Conservation (phyloP, 2,797 vertebrate species). For the Myotis findleyi region DNA sequence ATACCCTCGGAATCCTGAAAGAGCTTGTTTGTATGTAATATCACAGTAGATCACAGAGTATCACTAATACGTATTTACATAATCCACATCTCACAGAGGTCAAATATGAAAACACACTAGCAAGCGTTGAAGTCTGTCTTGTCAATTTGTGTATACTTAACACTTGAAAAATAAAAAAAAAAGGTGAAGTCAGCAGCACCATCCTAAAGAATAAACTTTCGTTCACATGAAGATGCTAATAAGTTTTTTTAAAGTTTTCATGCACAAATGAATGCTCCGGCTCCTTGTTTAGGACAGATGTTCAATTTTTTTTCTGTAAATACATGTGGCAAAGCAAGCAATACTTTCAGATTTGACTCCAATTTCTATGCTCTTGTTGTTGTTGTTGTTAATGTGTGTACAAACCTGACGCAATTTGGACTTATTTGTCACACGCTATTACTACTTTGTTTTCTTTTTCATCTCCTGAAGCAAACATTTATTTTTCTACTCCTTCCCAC, state of each 20-base stretch:
- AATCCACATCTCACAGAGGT: constrained; percentile 49
- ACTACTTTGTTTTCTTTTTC: constrained; percentile 56
- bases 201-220: not conserved
- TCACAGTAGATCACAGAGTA: not conserved
- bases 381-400: not conserved
- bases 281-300: not conserved
- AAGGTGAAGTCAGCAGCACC: not conserved
- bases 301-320: constrained; percentile 44
- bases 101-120: not conserved
- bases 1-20: constrained; percentile 20
- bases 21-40: not conserved
- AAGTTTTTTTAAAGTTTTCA: not conserved
- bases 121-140: constrained; percentile 30
- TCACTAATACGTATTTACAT: constrained; percentile 40
- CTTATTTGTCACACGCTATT: constrained; percentile 49
- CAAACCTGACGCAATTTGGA: not conserved
- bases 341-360: constrained; percentile 10
- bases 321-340: not conserved
- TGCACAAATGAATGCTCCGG: not conserved
- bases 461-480: constrained; percentile 82
- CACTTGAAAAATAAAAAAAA: not conserved
- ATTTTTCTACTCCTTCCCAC: constrained; percentile 85
- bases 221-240: not conserved
- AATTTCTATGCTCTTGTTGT: not conserved
- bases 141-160: not conserved